Evolutionary conservation across 2,888 invertebrate genomes (phyloP), one percentile per base, ranked within the genome.

Genomic region (Idaea biselata): DNA sequence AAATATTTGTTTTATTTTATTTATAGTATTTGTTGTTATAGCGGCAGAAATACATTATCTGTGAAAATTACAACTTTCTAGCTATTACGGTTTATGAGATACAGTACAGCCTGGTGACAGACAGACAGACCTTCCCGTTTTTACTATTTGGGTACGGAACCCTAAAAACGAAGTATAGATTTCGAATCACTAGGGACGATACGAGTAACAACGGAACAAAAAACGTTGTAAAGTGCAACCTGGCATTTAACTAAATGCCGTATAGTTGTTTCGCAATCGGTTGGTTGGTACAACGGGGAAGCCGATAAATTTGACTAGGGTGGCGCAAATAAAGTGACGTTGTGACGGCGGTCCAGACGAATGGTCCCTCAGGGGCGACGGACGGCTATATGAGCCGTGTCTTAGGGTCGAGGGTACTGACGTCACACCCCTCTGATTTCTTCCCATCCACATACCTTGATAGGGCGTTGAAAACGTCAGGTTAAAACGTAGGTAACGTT

Each of bases 321-420:
- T 62, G 68, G 72, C 66, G 65, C 65, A 70, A 69, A 69, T 73
- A 74, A 72, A 70, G 66, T 74, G 69, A 68, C 77, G 81, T 82
- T 78, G 80, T 78, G 81, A 83, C 82, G 76, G 74, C 74, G 73
- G 71, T 65, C 65, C 69, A 73, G 75, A 76, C 73, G 76, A 79
- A 78, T 70, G 72, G 75, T 72, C 78, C 82, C 81, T 57, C 18
- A 71, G 78, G 81, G 73, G 60, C 58, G 62, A 44, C 44, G 14
- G 44, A 44, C 63, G 74, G 75, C 73, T 81, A 78, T 78, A 81
- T 80, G 82, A 77, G 73, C 68, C 74, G 73, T 75, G 73, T 70
- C 73, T 64, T 58, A 58, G 64, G 68, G 66, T 56, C 63, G 58
- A 18, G 55, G 2, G 6, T 7, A 33, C 33, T 73, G 74, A 76